These are phyloP conservation scores for Cyprinus carpio DNA, from an alignment of 2,113 vertebrate species.

Conservation along the genomic window DNA sequence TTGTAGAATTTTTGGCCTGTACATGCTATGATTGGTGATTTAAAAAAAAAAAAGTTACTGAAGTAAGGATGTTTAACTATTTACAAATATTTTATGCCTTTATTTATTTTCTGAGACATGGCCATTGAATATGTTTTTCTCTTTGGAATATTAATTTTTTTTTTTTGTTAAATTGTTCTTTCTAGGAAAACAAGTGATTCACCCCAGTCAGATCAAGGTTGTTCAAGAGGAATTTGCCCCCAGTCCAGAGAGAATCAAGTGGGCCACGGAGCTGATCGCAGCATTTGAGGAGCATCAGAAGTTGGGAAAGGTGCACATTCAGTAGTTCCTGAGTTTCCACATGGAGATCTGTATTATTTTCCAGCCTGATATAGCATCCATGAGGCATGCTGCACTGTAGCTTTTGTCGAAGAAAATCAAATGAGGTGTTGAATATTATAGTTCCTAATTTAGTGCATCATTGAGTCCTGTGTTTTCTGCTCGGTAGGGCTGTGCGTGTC, in stretches of 20 bases:
- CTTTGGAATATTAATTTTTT: background rate
- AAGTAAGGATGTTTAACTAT: background rate
- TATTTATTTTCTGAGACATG: background rate
- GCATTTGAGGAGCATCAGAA: constrained; percentile 91
- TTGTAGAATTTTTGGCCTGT: background rate
- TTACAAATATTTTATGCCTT: too few species aligned
- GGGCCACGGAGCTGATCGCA: constrained; percentile 90
- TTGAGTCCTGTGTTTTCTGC: constrained; percentile 93
- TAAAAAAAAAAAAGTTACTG: background rate
- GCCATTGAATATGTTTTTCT: background rate
- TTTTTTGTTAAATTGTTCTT: constrained; percentile 51
- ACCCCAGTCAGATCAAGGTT: constrained; percentile 89
- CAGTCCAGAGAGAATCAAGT: constrained; percentile 85
- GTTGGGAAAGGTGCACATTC: constrained; percentile 87
- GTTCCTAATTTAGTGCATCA: constrained; percentile 99
- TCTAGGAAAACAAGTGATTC: constrained; percentile 97
- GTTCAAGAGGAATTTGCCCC: constrained; percentile 97
- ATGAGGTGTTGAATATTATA: constrained; percentile 93
- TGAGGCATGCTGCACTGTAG: constrained; percentile 26
- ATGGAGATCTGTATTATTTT: constrained; percentile 30
- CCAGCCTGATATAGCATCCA: constrained; percentile 16
- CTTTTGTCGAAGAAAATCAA: constrained; percentile 73
- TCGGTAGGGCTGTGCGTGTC: constrained; percentile 94
- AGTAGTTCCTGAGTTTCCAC: background rate
- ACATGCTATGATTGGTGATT: background rate